Evolutionary conservation across 2,888 invertebrate genomes (phyloP), one percentile per base, ranked within the genome.

Genomic region (Sisyra terminalis): DNA sequence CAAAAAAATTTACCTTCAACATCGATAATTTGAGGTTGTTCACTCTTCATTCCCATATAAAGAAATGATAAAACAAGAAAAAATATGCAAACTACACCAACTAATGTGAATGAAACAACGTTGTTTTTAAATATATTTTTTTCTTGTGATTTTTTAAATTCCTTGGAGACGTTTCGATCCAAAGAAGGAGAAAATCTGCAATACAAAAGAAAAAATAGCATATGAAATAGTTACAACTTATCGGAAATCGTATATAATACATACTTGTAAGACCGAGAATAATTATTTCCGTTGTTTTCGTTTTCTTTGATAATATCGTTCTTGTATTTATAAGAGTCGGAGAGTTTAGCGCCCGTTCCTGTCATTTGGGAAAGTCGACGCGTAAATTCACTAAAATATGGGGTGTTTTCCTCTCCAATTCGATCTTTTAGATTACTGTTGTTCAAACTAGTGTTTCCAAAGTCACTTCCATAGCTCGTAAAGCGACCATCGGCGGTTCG

Each of bases 371-470:
- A 69, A 46, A 79, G 57, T 46, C 77, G 68, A 45, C 71, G 66
- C 1, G 79, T 78, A 50, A 80, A 81, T 53, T 75, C 79, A 52
- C 78, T 79, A 52, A 79, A 62, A 58, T 75, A 80, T 42, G 79
- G 78, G 50, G 78, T 75, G 54, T 78, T 75, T 46, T 69, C 68
- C 55, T 71, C 52, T 3, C 38, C 29, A 3, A 29, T 24, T 3
- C 55, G 53, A 3, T 49, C 47, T 39, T 15, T 13, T 16, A 39
- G 18, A 34, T 2, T 34, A 14, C 2, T 34, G 3, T 18, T 38
- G 11, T 18, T 18, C 3, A 13, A 11, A 10, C 11, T 7, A 5
- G 29, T 30, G 9, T n/a, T 13, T 8, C 6, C 3, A n/a, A 16
- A 37, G n/a, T 14, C 14, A 3, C 29, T 39, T 9, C 30, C 39